These are phyloP conservation scores for Parelbella ahira DNA, from an alignment of 2,888 invertebrate genomes.

Conservation along the genomic window DNA sequence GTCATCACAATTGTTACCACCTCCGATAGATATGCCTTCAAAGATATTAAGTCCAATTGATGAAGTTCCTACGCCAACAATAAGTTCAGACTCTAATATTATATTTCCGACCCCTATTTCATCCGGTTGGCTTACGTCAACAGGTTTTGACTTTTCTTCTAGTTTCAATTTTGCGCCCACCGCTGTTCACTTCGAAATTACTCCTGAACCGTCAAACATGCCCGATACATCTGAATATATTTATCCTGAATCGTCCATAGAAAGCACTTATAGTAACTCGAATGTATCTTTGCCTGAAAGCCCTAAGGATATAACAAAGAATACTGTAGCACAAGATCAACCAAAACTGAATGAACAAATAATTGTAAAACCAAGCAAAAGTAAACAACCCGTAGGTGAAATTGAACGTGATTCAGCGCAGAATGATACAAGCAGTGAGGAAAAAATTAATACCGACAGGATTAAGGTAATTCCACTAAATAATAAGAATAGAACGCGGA, in stretches of 20 bases:
- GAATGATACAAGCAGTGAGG: conserved; percentile 52
- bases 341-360: conserved; percentile 6
- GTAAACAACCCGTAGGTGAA: neutral
- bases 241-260: conserved; percentile 45
- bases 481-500: conserved; percentile 59
- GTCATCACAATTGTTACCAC: conserved; percentile 62
- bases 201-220: conserved; percentile 39
- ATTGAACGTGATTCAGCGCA: conserved; percentile 21
- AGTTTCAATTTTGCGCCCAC: conserved; percentile 63
- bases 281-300: conserved; percentile 51
- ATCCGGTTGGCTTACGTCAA: conserved; percentile 70
- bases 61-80: conserved; percentile 39
- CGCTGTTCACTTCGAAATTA: conserved; percentile 53
- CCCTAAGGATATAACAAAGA: conserved; percentile 40
- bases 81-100: conserved; percentile 44
- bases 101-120: conserved; percentile 69
- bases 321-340: conserved; percentile 37
- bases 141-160: conserved; percentile 64
- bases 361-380: neutral
- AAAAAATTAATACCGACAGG: conserved; percentile 48
- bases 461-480: conserved; percentile 49
- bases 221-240: conserved; percentile 38
- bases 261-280: conserved; percentile 44
- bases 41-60: conserved; percentile 39
- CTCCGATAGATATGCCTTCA: conserved; percentile 54